Evolutionary conservation across 2,888 invertebrate species (phyloP), one percentile per base, ranked within the genome.

Genomic region (Ischnus inquisitorius): DNA sequence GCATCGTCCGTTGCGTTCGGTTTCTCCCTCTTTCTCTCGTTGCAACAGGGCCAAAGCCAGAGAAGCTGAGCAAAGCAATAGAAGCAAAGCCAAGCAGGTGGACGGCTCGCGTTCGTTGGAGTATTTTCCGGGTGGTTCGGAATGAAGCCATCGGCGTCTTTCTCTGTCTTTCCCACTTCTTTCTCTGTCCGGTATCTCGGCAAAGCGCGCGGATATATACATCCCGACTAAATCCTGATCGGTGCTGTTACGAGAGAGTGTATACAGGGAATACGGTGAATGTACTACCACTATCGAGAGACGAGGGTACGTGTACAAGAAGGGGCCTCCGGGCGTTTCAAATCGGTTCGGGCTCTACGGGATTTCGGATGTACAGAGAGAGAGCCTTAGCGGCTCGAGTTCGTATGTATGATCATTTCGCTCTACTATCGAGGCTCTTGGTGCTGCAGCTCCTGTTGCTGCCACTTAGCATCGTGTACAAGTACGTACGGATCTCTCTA

Each of bases 1-100:
- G 74, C 79, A 82, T 82, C 64, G 43, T n/a, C 14, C 57, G 69
- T 60, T 69, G 54, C 51, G 34, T 34, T 34, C 34, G 34, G 5
- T 34, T 34, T 8, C 34, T 34, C 34, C 34, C 34, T 34, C 34
- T 34, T 34, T 34, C 34, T 34, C 34, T 64, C 54, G 14, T 64
- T 54, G 74, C 28, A 14, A 78, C 25, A 78, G 12, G 62, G 41
- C 34, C 51, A 57, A 54, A 34, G 67, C 48, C 60, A 34, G 34
- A 34, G 10, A 60, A 57, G 46, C 64, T 51, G 54, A 75, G 79
- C 64, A 54, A 79, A 82, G 16, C 72, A 28, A 67, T 62, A 10
- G 82, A 41, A 62, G 62, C 57, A 68, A 68, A 74, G 41, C 68
- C 78, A 46, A 79, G 78, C 79, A 79, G 71, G 78, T 79, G 79